phyloP scores from a whole-genome alignment of 2,888 invertebrate species.

The Cerastoderma edule region DNA sequence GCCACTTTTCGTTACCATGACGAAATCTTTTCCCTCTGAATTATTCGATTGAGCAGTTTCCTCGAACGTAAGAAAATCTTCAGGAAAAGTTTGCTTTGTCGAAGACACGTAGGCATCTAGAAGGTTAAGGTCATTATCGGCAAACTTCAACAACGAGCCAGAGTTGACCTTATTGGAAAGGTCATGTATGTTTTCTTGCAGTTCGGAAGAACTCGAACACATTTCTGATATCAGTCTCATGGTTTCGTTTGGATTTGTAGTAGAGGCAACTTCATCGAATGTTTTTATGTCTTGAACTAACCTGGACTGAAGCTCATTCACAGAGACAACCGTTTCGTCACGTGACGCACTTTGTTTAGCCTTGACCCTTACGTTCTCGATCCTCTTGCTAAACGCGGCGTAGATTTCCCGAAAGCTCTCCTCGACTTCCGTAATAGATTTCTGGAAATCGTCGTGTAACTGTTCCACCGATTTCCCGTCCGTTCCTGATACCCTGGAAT shows the following conservation, averaged over 20 bases:
- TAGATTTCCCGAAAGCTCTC: conserved; percentile 40
- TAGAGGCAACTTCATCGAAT: conserved; percentile 25
- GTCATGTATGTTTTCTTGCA: conserved; percentile 46
- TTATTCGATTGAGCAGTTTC: conserved; percentile 32
- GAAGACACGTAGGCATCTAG: conserved; percentile 47
- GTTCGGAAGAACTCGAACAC: conserved; percentile 43
- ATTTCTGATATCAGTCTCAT: conserved; percentile 38
- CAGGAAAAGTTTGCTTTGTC: conserved; percentile 35
- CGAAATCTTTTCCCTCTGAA: conserved; percentile 45
- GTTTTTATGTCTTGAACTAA: conserved; percentile 36
- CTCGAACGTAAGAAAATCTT: conserved; percentile 33
- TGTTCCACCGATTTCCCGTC: conserved; percentile 34
- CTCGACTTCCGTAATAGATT: conserved; percentile 49
- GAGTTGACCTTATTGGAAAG: conserved; percentile 40
- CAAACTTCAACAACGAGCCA: conserved; percentile 40
- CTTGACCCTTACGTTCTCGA: conserved; percentile 40
- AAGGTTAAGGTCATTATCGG: conserved; percentile 36
- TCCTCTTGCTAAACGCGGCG: conserved; percentile 31
- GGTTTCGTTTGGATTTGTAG: conserved; percentile 40
- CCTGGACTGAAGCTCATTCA: conserved; percentile 31
- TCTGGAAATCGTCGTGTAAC: conserved; percentile 38
- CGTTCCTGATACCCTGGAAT: conserved; percentile 10
- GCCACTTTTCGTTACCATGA: conserved; percentile 47
- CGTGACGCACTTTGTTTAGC: conserved; percentile 33
- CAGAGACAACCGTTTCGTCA: conserved; percentile 27